These are phyloP conservation scores for Esperia sulphurella DNA, from an alignment of 2,888 invertebrate species.

Conservation along the genomic window DNA sequence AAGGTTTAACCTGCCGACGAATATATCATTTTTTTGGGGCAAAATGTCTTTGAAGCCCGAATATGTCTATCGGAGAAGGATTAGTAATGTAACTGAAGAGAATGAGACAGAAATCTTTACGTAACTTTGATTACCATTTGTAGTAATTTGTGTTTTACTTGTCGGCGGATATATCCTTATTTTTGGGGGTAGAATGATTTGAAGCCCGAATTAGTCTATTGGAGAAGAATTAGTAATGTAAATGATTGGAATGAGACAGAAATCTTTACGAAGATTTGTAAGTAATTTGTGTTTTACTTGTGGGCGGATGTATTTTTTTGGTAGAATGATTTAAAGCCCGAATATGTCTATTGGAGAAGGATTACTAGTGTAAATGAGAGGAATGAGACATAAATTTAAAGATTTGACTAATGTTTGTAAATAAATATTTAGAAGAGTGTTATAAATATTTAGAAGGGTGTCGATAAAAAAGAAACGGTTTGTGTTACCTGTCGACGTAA, in stretches of 20 bases:
- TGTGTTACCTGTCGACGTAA: conserved; percentile 52
- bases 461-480: no score
- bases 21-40: conserved; percentile 58
- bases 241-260: no score
- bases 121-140: no score
- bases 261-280: no score
- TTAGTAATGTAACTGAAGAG: conserved; percentile 51
- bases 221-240: no score
- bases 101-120: conserved; percentile 56
- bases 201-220: no score
- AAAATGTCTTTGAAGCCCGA: conserved; percentile 51
- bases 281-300: conserved; percentile 58
- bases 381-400: conserved; percentile 53
- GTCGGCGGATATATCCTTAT: no score
- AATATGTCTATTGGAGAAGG: conserved; percentile 51
- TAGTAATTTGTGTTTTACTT: no score
- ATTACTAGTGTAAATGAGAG: conserved; percentile 53
- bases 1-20: conserved; percentile 40
- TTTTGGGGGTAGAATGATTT: no score
- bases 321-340: conserved; percentile 46
- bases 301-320: conserved; percentile 60
- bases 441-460: conserved; percentile 25
- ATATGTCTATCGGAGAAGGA: conserved; percentile 49
- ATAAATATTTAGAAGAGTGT: no score
- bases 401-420: no score